Conservation (phyloP, 1,140 invertebrate genomes). For the Cecropterus lyciades region DNA sequence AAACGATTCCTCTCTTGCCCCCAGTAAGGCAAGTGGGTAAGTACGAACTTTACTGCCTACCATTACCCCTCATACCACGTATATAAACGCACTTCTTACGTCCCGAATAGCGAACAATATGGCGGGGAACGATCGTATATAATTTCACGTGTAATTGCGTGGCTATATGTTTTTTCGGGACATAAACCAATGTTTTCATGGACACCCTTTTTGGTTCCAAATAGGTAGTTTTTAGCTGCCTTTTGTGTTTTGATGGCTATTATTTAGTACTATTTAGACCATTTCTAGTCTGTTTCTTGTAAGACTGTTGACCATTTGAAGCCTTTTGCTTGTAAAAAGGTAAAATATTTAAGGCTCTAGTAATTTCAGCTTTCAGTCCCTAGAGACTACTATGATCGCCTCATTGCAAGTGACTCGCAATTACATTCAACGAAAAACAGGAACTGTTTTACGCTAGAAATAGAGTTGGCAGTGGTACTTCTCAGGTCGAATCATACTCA, state of each 20-base stretch:
- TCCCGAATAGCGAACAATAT: slow-evolving; percentile 27
- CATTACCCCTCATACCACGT: slow-evolving; percentile 26
- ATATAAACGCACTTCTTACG: slow-evolving; percentile 28
- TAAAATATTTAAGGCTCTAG: too few species aligned
- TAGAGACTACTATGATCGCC: too few species aligned
- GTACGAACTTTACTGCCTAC: slow-evolving; percentile 17
- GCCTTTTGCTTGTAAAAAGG: not conserved
- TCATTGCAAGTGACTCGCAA: too few species aligned
- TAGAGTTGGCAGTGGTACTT: too few species aligned
- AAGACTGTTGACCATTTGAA: too few species aligned
- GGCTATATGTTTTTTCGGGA: slow-evolving; percentile 26
- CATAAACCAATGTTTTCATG: slow-evolving; percentile 24
- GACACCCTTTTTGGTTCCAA: slow-evolving; percentile 11
- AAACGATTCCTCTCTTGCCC: not conserved
- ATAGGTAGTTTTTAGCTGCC: slow-evolving; percentile 5
- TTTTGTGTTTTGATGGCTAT: slow-evolving; percentile 4
- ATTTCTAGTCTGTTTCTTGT: too few species aligned
- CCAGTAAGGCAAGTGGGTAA: not conserved
- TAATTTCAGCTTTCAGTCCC: too few species aligned
- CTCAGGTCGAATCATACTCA: too few species aligned
- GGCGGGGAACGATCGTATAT: slow-evolving; percentile 14
- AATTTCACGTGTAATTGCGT: slow-evolving; percentile 33
- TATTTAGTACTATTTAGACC: not conserved
- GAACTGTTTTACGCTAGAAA: too few species aligned
- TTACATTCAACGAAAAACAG: too few species aligned